Percentiles rank a stretch among this genome's conserved stretches.
These are phyloP conservation scores for Sminthurides bifidus DNA, from an alignment of 1,140 invertebrate genomes.

Conservation along the genomic window DNA sequence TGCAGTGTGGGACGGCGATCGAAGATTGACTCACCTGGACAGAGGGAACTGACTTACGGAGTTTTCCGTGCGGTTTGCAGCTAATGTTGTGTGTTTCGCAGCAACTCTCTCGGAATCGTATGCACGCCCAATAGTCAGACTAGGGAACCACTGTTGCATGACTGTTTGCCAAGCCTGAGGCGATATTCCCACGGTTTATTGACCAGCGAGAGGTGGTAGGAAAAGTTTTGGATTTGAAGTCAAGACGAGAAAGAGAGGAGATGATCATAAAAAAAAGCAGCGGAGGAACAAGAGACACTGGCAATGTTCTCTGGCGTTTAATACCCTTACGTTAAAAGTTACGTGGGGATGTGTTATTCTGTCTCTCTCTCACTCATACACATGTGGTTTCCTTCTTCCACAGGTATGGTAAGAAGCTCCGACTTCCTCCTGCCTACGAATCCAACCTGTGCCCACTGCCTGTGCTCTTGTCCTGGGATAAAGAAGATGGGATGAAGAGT, in stretches of 20 bases:
- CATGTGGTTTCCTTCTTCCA: too few relatives aligned
- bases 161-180: slow-evolving; percentile 18
- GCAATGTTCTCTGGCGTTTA: not conserved
- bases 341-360: not conserved
- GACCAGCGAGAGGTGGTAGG: slow-evolving; percentile 29
- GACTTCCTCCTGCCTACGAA: too few relatives aligned
- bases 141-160: slow-evolving; percentile 23
- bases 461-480: too few relatives aligned
- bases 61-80: too few relatives aligned
- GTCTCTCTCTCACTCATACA: too few relatives aligned
- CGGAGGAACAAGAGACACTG: not conserved
- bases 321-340: not conserved
- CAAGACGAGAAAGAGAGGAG: too few relatives aligned
- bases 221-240: too few relatives aligned
- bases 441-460: too few relatives aligned
- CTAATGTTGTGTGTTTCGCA: not conserved
- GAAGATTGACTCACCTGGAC: not conserved
- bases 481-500: too few relatives aligned
- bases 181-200: slow-evolving; percentile 32
- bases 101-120: not conserved
- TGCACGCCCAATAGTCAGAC: not conserved
- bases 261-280: too few relatives aligned
- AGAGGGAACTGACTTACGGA: not conserved
- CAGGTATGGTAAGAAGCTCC: too few relatives aligned
- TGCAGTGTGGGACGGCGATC: not conserved